Base-by-base conservation (phyloP, 1,140 invertebrate species). In the Sogatella furcifera region DNA sequence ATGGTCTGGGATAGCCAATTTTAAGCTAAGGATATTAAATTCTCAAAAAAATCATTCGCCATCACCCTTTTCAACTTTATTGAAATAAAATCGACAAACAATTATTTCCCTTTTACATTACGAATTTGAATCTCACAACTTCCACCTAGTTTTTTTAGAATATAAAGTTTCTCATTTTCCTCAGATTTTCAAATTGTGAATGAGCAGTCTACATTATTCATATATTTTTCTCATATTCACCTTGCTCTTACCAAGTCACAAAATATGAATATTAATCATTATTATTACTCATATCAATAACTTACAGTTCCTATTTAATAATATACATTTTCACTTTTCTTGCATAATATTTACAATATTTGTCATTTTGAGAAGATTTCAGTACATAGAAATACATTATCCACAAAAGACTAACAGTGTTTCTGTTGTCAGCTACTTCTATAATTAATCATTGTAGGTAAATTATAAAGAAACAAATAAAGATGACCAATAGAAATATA, bases 61-160 rank as follows among this genome's bases (percentile, higher is more conserved):
- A 8, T 8, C 8, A 22, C 14, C 15, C 3, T 46, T 49, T 49
- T 49, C 15, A 49, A 19, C 21, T 49, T 49, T 49, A 49, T 49
- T 49, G 46, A 49, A 49, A 49, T 49, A 49, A 49, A 49, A 49
- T 19, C 46, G 46, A 49, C 46, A 49, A 49, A 49, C 46, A 49
- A 49, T 2, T 13, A 49, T 9, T 49, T 49, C 46, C 15, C 46
- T 11, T 49, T 19, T 49, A 49, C 46, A 49, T 19, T 49, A 49
- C 21, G 46, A 22, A 49, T 17, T 49, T 49, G 5, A 49, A 49
- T 6, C 14, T 49, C 46, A 17, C 21, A 11, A 19, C 46, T 49
- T 49, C 46, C 46, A 19, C 17, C 46, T 22, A 19, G 46, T 49
- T 49, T 19, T n/a, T 49, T 49, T 49, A 49, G 46, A 49, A 49